Base-by-base conservation (phyloP, 2,113 vertebrate species). In the Oenanthe melanoleuca region DNA sequence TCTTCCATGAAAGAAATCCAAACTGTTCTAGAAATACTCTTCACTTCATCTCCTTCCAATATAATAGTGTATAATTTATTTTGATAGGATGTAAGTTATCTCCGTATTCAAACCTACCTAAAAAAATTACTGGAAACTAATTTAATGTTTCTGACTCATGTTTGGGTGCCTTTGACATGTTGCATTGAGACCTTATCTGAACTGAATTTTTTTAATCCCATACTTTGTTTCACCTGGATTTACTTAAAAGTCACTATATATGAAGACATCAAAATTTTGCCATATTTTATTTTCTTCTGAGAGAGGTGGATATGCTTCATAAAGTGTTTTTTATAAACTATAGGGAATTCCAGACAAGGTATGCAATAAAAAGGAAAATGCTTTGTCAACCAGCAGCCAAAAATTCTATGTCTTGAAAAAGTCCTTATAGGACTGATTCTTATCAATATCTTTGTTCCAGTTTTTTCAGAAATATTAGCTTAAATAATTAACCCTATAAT, bases 71-170 rank as follows among this genome's bases (percentile, higher is more conserved):
- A 33, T 47, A 37, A 57, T 18, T 82, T 61, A 47, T 38, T 88
- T 70, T 6, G 4, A n/a, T 53, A 11, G 9, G 17, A n/a, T 66
- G 6, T 26, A 67, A 44, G 17, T 44, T 93, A 84, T 5, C 3
- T 72, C 13, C 1, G 2, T 5, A n/a, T 47, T 7, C 2, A 5
- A 64, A 73, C 3, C 4, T 22, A 2, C 26, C 52, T 55, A 66
- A 38, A 8, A 84, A 60, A 42, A 26, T 42, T 56, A 57, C 23
- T 2, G 19, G 34, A 73, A 65, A 73, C 7, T 24, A 88, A 66
- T 65, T 53, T 61, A 28, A 6, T 34, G 2, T 31, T 81, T 12
- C 14, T 78, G 23, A 53, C 15, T 70, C 11, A 25, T 19, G 8
- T 23, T 67, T 25, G 74, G 2, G 4, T 57, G 15, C 5, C 55